Conservation (phyloP, 2,797 vertebrate genomes). For the Aldrovandia affinis region DNA sequence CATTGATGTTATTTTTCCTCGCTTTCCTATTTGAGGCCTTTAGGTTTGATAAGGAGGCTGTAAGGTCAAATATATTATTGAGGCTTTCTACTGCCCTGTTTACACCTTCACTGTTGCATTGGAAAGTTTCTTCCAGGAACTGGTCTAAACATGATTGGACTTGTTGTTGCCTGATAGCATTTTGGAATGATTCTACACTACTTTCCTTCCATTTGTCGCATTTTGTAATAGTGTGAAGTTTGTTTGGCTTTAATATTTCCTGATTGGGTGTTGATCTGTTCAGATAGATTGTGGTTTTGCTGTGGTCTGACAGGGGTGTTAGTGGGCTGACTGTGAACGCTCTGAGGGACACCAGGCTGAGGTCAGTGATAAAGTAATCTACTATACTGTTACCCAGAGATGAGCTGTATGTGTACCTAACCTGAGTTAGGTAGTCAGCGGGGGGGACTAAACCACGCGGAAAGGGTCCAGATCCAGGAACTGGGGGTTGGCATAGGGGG, state of each 20-base stretch:
- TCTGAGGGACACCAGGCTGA: not conserved
- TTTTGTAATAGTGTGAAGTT: not conserved
- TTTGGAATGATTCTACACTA: not conserved
- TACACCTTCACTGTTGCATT: no score
- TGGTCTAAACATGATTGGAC: no score
- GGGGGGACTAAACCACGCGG: no score
- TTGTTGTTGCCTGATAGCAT: not conserved
- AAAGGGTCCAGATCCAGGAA: no score
- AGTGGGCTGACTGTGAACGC: slow-evolving; percentile 7
- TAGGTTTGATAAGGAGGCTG: no score
- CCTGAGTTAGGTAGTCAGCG: no score
- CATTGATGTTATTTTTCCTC: no score
- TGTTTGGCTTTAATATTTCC: not conserved
- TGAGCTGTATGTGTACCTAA: not conserved
- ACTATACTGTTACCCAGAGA: slow-evolving; percentile 17
- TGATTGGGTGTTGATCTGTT: not conserved
- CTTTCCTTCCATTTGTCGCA: not conserved
- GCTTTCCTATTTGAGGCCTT: no score
- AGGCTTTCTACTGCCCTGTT: no score
- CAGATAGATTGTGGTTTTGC: not conserved
- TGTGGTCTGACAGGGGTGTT: not conserved
- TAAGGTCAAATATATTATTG: no score
- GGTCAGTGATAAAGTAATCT: not conserved
- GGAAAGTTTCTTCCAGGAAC: no score
- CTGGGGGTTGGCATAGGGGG: no score